Conservation (phyloP, 2,888 invertebrate species). For the Lasioglossum marginatum region DNA sequence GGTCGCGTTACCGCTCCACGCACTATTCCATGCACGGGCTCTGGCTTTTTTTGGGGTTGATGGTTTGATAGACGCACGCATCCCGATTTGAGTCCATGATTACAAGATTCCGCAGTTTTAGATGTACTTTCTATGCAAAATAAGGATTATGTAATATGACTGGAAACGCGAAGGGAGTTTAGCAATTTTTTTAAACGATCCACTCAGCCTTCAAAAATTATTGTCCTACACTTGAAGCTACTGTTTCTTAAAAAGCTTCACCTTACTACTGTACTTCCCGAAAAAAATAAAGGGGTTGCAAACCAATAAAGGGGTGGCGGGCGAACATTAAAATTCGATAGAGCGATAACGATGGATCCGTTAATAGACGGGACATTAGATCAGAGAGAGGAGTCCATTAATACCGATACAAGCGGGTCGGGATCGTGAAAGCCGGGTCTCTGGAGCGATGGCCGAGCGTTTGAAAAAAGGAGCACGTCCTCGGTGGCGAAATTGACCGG, state of each 20-base stretch:
- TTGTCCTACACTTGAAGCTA: background rate
- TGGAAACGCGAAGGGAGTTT: background rate
- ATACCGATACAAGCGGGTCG: conserved; percentile 53
- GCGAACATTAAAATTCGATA: conserved; percentile 30
- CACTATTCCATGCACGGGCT: background rate
- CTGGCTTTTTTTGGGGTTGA: background rate
- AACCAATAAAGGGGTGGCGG: background rate
- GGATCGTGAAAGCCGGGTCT: conserved; percentile 35
- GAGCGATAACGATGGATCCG: conserved; percentile 10
- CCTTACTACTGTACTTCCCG: background rate
- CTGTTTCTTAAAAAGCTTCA: background rate
- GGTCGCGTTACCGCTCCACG: conserved; percentile 43
- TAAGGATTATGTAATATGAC: background rate
- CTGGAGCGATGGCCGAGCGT: conserved; percentile 53
- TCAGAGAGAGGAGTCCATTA: conserved; percentile 29
- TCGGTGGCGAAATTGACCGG: conserved; percentile 83
- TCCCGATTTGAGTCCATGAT: background rate
- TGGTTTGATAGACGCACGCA: background rate
- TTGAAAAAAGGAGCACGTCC: conserved; percentile 84
- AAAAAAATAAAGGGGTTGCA: background rate
- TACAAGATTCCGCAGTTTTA: too few relatives aligned
- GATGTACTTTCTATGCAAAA: background rate
- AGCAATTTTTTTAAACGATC: background rate
- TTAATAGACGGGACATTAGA: conserved; percentile 5
- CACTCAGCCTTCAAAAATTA: background rate